Conservation (phyloP, 2,113 vertebrate species). For the Bos javanicus region DNA sequence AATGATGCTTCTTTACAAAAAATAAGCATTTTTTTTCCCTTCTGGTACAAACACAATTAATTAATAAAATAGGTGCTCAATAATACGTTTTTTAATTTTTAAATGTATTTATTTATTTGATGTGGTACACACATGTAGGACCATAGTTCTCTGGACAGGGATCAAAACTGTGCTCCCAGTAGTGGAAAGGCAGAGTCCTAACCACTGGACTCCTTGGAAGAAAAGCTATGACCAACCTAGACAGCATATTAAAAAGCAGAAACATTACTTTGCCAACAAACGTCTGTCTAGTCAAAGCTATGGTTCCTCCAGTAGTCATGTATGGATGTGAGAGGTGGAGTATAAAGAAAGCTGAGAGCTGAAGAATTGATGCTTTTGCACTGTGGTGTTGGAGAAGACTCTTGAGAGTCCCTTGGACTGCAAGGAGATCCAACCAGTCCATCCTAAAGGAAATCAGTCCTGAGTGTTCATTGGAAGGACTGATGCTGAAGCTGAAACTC, state of each 20-base stretch:
- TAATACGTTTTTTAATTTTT: not conserved
- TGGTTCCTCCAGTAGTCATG: not conserved
- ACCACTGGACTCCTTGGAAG: not conserved
- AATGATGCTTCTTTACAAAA: no score
- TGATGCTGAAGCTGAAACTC: not conserved
- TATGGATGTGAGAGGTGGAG: not conserved
- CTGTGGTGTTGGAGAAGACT: not conserved
- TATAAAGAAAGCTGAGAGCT: not conserved
- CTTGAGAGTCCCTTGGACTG: not conserved
- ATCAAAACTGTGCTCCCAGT: not conserved
- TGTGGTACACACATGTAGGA: not conserved
- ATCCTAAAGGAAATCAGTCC: not conserved
- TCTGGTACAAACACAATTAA: not conserved
- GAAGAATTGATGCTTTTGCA: not conserved
- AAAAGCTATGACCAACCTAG: not conserved
- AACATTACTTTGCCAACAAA: not conserved
- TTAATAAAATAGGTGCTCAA: not conserved
- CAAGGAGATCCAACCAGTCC: not conserved
- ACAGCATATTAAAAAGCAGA: not conserved
- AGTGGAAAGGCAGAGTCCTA: not conserved
- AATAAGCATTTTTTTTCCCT: not conserved
- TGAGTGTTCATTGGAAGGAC: not conserved
- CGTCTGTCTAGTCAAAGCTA: not conserved
- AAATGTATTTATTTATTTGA: not conserved
- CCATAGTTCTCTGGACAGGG: not conserved